These are phyloP conservation scores for Ochropleura leucogaster DNA, from an alignment of 2,888 invertebrate genomes.

Conservation along the genomic window DNA sequence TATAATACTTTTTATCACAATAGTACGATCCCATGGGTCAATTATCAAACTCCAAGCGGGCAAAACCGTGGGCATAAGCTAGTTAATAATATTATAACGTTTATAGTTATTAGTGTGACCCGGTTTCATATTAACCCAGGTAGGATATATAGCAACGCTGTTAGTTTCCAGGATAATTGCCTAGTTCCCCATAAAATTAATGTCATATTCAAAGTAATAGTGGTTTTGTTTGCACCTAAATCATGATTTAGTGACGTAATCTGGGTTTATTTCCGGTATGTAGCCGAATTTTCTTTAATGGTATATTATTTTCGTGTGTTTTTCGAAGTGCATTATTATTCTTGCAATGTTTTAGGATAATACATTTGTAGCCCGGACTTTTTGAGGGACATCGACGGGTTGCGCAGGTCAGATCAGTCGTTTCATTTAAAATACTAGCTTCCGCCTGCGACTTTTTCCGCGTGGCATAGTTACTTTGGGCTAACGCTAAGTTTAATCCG, in stretches of 20 bases:
- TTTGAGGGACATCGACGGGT: neutral
- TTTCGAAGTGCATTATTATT: too few relatives aligned
- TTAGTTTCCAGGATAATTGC: constrained; percentile 47
- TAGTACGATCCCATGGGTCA: neutral
- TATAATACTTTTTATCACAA: neutral
- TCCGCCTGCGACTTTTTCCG: too few relatives aligned
- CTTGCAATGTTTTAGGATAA: rapidly evolving
- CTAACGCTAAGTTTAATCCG: too few relatives aligned
- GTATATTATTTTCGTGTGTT: neutral
- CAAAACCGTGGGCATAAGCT: neutral
- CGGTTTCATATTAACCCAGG: constrained; percentile 36
- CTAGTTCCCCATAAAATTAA: constrained; percentile 52
- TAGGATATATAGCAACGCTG: constrained; percentile 30
- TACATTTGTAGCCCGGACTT: neutral
- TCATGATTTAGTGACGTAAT: constrained; percentile 24
- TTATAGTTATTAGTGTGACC: constrained; percentile 8
- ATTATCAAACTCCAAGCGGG: neutral
- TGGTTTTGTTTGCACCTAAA: constrained; percentile 34
- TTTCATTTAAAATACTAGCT: too few relatives aligned
- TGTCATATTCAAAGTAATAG: constrained; percentile 46
- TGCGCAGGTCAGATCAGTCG: neutral
- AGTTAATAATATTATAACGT: neutral
- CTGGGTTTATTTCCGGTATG: constrained; percentile 19
- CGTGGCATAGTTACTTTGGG: too few relatives aligned
- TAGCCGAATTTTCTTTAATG: constrained; percentile 1